Conservation (phyloP, 2,888 invertebrate species). For the Parnassius orleans region DNA sequence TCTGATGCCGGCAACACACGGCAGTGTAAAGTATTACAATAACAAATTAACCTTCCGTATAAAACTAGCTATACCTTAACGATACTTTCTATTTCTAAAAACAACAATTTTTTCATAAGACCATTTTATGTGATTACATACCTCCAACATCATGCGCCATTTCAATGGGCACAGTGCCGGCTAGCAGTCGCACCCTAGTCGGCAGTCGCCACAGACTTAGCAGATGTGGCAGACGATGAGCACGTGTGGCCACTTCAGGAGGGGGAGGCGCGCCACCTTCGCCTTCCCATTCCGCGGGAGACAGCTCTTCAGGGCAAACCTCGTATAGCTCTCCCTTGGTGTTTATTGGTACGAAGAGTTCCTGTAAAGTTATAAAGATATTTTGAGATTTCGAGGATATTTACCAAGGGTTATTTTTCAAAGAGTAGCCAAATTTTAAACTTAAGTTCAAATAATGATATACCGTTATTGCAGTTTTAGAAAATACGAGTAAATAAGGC, state of each 20-base stretch:
- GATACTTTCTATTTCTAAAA: too few relatives aligned
- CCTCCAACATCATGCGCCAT: slow-evolving; percentile 84
- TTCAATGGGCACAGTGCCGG: slow-evolving; percentile 80
- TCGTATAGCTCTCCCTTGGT: slow-evolving; percentile 88
- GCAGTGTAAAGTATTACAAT: too few relatives aligned
- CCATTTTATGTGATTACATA: slow-evolving; percentile 38
- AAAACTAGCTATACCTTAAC: too few relatives aligned
- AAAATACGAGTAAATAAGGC: too few relatives aligned
- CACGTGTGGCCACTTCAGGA: slow-evolving; percentile 76
- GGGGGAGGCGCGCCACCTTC: slow-evolving; percentile 66
- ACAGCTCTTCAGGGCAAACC: slow-evolving; percentile 78
- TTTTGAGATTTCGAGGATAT: background rate
- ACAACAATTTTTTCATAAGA: too few relatives aligned
- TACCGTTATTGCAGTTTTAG: too few relatives aligned
- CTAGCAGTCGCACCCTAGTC: slow-evolving; percentile 81
- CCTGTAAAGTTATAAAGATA: slow-evolving; percentile 62
- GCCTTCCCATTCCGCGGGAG: slow-evolving; percentile 76
- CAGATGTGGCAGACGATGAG: slow-evolving; percentile 77
- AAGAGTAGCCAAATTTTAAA: too few relatives aligned
- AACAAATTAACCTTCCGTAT: too few relatives aligned
- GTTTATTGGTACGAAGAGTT: slow-evolving; percentile 87
- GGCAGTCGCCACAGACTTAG: slow-evolving; percentile 82
- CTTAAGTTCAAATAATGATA: too few relatives aligned
- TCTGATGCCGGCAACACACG: too few relatives aligned
- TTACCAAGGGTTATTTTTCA: too few relatives aligned